Base-by-base conservation (phyloP, 2,113 vertebrate species). In the Seriola dumerili region DNA sequence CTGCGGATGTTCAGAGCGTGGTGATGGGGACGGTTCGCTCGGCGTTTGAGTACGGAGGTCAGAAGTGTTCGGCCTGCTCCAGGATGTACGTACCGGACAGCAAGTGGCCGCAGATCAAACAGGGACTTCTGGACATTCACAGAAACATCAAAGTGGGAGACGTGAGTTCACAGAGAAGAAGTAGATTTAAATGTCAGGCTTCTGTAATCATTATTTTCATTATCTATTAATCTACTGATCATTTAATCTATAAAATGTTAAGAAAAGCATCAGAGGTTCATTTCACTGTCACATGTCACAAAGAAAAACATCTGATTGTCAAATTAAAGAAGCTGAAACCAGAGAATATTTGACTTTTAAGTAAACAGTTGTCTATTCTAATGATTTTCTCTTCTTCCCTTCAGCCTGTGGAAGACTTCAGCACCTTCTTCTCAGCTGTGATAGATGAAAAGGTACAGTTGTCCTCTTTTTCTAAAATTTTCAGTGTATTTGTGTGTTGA, bases 41-140 rank as follows among this genome's bases (percentile, higher is more conserved):
- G 0, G 98, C 97, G 36, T 99, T 99, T 0, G 98, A 99, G 92
- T 99, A 96, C 4, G 94, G 97, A 0, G 98, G 98, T 2, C 98
- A 99, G 91, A 99, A 99, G 87, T 99, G 98, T 88, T 99, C 98
- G 0, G 98, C 98, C 50, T 99, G 98, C 91, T 99, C 98, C 3
- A 94, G 98, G 88, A 96, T 99, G 94, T 99, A 99, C 9, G 96
- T 95, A 3, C 97, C 98, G 0, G 92, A 94, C 91, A 95, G 94
- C 0, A 86, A 96, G 90, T 99, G 98, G 98, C 97, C 98, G 6
- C 92, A 93, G 89, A 94, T 99, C 94, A 96, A 93, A 93, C 92
- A 86, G 72, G 92, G 88, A 57, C 96, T 99, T 57, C 93, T 99
- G 91, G 93, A 95, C 87, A 90, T 97, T 40, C 97, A 96, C 83